Conservation (phyloP, 92 coral and sea anemone species). For the Paragorgia papillata region DNA sequence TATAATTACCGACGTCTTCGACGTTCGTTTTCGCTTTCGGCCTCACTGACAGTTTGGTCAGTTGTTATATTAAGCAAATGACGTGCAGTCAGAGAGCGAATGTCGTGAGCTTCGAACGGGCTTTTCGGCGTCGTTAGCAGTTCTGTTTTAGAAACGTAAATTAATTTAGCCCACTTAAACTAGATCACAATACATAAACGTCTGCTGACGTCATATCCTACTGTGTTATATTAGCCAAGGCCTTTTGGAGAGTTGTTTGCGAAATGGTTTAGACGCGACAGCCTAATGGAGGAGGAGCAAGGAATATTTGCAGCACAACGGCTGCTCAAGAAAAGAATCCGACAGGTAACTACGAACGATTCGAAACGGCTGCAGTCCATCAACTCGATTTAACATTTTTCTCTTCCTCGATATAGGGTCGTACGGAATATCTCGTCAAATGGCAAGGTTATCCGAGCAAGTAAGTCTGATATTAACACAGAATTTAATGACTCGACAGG, state of each 20-base stretch:
- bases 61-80: not conserved
- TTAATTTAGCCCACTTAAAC: slow-evolving; percentile 29
- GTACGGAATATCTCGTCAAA: slow-evolving; percentile 33
- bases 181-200: slow-evolving; percentile 36
- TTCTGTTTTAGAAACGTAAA: not conserved
- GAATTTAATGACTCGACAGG: not conserved
- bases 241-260: slow-evolving; percentile 15
- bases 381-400: not conserved
- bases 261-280: slow-evolving; percentile 4
- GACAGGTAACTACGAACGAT: slow-evolving; percentile 4
- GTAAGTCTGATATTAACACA: slow-evolving; percentile 21
- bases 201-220: slow-evolving; percentile 42
- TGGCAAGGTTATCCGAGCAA: slow-evolving; percentile 47
- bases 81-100: not conserved
- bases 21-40: not conserved
- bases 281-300: slow-evolving; percentile 15
- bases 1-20: not conserved
- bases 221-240: slow-evolving; percentile 33
- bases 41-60: not conserved
- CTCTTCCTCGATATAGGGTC: slow-evolving; percentile 18
- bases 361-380: not conserved
- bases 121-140: not conserved
- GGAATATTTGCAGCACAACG: slow-evolving; percentile 38
- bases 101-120: not conserved
- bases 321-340: slow-evolving; percentile 37